These are phyloP conservation scores for Cephalopholis sonnerati DNA, from an alignment of 2,113 vertebrate species.

Conservation along the genomic window DNA sequence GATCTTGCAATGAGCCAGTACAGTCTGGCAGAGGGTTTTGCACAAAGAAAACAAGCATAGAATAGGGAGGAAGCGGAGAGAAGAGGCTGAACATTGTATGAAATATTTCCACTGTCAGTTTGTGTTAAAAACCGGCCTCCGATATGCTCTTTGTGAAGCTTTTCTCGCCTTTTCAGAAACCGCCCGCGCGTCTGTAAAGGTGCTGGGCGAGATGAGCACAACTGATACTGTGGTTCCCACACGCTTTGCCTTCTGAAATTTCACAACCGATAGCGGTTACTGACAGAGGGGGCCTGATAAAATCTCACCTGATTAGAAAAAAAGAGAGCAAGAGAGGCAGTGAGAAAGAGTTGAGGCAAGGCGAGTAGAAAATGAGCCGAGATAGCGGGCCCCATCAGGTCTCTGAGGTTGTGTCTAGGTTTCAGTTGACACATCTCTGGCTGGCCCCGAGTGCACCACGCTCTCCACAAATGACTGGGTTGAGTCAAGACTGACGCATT, in stretches of 20 bases:
- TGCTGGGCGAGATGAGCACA: slow-evolving; percentile 78
- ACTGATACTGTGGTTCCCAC: slow-evolving; percentile 83
- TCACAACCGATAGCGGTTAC: slow-evolving; percentile 84
- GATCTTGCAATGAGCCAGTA: slow-evolving; percentile 58
- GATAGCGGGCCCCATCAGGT: slow-evolving; percentile 60
- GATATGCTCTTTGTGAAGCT: slow-evolving; percentile 79
- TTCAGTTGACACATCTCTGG: slow-evolving; percentile 72
- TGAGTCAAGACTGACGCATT: slow-evolving; percentile 52
- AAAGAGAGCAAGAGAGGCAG: slow-evolving; percentile 48
- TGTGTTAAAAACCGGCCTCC: slow-evolving; percentile 73
- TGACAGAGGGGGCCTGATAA: slow-evolving; percentile 79
- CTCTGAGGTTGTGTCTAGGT: slow-evolving; percentile 75
- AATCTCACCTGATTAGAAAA: slow-evolving; percentile 83
- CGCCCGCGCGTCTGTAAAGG: slow-evolving; percentile 76
- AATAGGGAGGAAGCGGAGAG: slow-evolving; percentile 45
- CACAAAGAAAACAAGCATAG: slow-evolving; percentile 62
- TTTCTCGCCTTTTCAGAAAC: slow-evolving; percentile 82
- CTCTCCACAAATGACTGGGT: slow-evolving; percentile 69
- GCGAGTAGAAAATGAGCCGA: slow-evolving; percentile 56
- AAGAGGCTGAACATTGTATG: slow-evolving; percentile 53
- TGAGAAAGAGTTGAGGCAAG: slow-evolving; percentile 60
- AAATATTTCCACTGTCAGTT: slow-evolving; percentile 79
- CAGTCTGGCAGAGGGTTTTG: slow-evolving; percentile 34
- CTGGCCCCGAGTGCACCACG: slow-evolving; percentile 40
- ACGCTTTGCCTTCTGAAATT: slow-evolving; percentile 83